These are phyloP conservation scores for Sialis lutaria DNA, from an alignment of 2,888 invertebrate genomes.

Conservation along the genomic window DNA sequence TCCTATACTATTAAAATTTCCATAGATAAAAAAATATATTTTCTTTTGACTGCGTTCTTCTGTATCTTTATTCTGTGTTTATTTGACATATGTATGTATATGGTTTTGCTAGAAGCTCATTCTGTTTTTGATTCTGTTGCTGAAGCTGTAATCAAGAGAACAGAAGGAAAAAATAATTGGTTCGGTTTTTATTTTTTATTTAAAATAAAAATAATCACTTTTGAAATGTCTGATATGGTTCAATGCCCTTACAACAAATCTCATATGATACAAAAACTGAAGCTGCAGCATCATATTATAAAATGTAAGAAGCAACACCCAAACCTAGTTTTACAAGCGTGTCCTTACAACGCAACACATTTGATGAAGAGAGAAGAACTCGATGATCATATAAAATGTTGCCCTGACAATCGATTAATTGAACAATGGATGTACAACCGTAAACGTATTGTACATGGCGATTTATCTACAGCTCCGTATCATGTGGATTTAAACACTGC, in stretches of 20 bases:
- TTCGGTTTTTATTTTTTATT: no score
- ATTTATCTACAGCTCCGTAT: background rate
- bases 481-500: background rate
- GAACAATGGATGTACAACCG: background rate
- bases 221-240: no score
- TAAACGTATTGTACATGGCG: background rate
- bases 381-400: slow-evolving; percentile 16
- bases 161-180: no score
- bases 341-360: slow-evolving; percentile 21
- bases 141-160: no score
- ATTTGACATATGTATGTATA: no score
- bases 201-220: no score
- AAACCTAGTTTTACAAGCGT: slow-evolving; percentile 13
- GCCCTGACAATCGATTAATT: slow-evolving; percentile 12
- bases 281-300: slow-evolving; percentile 20
- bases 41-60: no score
- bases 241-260: slow-evolving; percentile 20
- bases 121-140: no score
- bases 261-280: slow-evolving; percentile 16
- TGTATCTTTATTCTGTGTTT: no score
- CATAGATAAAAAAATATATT: no score
- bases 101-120: no score
- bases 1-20: no score
- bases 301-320: slow-evolving; percentile 22
- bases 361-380: slow-evolving; percentile 15